Evolutionary conservation across 1,140 invertebrate genomes (phyloP), one percentile per base, ranked within the genome.

Genomic region (Ceratitis capitata): DNA sequence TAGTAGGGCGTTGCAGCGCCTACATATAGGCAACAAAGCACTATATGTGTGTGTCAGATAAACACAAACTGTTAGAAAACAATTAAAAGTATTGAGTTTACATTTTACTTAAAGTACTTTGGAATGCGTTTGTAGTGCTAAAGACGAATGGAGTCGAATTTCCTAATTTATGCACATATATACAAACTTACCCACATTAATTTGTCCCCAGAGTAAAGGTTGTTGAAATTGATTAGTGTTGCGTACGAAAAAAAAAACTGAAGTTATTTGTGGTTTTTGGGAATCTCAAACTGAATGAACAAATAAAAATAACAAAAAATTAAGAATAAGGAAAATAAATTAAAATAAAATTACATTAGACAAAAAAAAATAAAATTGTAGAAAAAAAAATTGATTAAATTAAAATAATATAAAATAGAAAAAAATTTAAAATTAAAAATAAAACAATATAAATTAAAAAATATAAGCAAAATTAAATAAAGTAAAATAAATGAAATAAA

Each of bases 1-100:
- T 78, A 78, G 69, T 78, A n/a, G 39, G 69, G 69, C 69, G 69
- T 78, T 78, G 42, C 69, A 78, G 45, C 69, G 69, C 69, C 69
- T 78, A 7, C 14, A 78, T 26, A 9, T 42, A 45, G 69, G 23
- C 69, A 78, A 78, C 39, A 14, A n/a, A 78, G 39, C 69, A 45
- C 10, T 19, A 61, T 6, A 39, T 39, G 14, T 69, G 61, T 35
- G 3, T 78, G 69, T 32, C 35, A 78, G 9, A 16, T 23, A 12
- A 12, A 26, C 1, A 61, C 58, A 29, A 45, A 45, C 19, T 45
- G 26, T 45, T 42, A 4, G 69, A 78, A 78, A 45, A 78, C 39
- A 78, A 78, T 78, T 78, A 78, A 78, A 78, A 78, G 39, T 78
- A 9, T 78, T 45, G 35, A 78, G 69, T 78, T 78, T 45, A 78